phyloP scores from a whole-genome alignment of 2,113 vertebrate species.

The Bufo gargarizans region DNA sequence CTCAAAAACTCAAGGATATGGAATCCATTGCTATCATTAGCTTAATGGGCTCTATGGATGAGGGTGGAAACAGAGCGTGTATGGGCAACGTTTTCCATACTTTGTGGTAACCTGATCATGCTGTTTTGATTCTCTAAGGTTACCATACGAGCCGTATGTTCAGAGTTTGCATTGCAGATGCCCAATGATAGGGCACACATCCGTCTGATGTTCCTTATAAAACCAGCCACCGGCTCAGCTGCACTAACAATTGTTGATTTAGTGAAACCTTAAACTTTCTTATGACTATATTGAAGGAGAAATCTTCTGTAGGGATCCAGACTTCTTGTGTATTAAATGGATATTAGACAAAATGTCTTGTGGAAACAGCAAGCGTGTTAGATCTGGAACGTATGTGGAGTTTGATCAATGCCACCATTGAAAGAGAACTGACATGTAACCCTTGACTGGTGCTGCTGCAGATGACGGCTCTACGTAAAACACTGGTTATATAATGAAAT shows the following conservation, averaged over 20 bases:
- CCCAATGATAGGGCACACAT: slow-evolving; percentile 39
- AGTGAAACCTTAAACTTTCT: slow-evolving; percentile 42
- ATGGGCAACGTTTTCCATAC: slow-evolving; percentile 50
- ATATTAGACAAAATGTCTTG: slow-evolving; percentile 25
- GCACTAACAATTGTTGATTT: slow-evolving; percentile 33
- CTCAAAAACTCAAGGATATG: slow-evolving; percentile 20
- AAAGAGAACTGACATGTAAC: slow-evolving; percentile 17
- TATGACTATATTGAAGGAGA: slow-evolving; percentile 37
- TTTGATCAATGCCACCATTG: slow-evolving; percentile 20
- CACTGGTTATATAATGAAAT: slow-evolving; percentile 10
- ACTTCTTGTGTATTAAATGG: slow-evolving; percentile 36
- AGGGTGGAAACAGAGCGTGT: slow-evolving; percentile 48
- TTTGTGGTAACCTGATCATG: slow-evolving; percentile 47
- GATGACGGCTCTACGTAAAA: background rate
- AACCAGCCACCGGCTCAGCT: slow-evolving; percentile 28
- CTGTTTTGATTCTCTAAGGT: slow-evolving; percentile 54
- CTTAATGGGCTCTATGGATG: slow-evolving; percentile 51
- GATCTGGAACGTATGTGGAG: slow-evolving; percentile 25
- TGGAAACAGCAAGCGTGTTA: slow-evolving; percentile 11
- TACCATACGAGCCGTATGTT: slow-evolving; percentile 43
- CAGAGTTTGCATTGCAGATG: slow-evolving; percentile 40
- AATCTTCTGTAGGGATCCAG: slow-evolving; percentile 7
- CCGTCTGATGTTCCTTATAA: slow-evolving; percentile 18
- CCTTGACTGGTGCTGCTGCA: slow-evolving; percentile 17
- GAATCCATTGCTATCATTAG: slow-evolving; percentile 53